Evolutionary conservation across 2,113 vertebrate genomes (phyloP).

Genomic region (Colaptes auratus): DNA sequence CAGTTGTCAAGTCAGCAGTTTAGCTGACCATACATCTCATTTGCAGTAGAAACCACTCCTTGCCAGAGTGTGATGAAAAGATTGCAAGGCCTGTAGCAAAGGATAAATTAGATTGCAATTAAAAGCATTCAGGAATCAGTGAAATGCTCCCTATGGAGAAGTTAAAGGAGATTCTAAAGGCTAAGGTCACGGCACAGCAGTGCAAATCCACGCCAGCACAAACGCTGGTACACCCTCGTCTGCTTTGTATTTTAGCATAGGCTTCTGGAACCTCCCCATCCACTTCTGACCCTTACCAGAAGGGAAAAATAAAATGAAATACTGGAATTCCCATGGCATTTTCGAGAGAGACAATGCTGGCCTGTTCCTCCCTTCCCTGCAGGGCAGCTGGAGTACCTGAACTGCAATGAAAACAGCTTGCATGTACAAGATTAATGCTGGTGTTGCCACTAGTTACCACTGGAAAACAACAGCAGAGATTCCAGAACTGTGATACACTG

Average conservation of each 20-base stretch:
- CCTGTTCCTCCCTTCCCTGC: not conserved
- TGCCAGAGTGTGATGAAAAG: not conserved
- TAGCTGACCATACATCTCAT: not conserved
- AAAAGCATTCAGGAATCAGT: conserved; percentile 4
- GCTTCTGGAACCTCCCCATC: not conserved
- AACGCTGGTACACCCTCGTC: not conserved
- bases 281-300: not conserved
- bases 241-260: not conserved
- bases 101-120: conserved; percentile 34
- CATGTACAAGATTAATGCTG: not conserved
- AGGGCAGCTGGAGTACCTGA: not conserved
- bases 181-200: not conserved
- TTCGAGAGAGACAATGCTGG: not conserved
- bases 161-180: not conserved
- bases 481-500: not conserved
- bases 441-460: not conserved
- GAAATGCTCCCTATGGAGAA: not conserved
- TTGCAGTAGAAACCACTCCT: not conserved
- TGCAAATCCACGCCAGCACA: not conserved
- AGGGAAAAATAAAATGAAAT: not conserved
- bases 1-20: not conserved
- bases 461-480: not conserved
- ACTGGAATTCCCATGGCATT: not conserved
- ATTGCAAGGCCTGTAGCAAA: conserved; percentile 17
- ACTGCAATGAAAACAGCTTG: not conserved